Evolutionary conservation across 2,113 vertebrate species (phyloP).

Genomic region (Phylloscopus whistleri): DNA sequence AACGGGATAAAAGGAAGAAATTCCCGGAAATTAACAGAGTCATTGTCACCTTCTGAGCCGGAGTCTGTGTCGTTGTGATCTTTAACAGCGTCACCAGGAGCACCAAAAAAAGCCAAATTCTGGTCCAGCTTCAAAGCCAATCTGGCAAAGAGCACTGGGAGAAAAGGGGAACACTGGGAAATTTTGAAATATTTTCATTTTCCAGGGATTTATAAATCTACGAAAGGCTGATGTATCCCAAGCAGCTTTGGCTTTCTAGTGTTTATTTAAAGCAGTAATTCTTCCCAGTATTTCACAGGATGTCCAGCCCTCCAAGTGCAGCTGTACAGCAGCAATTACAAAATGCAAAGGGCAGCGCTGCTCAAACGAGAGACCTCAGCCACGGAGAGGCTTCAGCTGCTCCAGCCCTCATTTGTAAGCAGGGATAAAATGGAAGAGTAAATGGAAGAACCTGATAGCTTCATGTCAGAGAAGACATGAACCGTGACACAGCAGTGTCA

Average conservation of each 20-base stretch:
- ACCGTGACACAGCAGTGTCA: conserved; percentile 38
- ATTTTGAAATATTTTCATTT: not conserved
- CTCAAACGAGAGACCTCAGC: conserved; percentile 14
- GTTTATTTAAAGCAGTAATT: not conserved
- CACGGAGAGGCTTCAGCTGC: not conserved
- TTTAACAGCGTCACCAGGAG: not conserved
- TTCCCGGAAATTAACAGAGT: no score
- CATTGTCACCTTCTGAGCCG: no score
- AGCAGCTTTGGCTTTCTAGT: not conserved
- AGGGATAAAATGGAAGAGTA: conserved; percentile 21
- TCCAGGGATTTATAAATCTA: not conserved
- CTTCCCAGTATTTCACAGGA: not conserved
- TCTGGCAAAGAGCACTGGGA: not conserved
- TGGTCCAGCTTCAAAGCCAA: not conserved
- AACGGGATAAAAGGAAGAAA: no score
- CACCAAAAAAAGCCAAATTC: not conserved
- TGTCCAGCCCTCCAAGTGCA: not conserved
- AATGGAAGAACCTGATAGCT: conserved; percentile 40
- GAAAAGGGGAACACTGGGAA: not conserved
- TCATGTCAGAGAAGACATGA: conserved; percentile 54
- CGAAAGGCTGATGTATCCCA: not conserved
- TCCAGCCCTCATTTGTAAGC: conserved; percentile 59
- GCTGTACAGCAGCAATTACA: not conserved
- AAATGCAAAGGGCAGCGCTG: conserved; percentile 1
- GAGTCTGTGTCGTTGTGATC: no score